Evolutionary conservation across 2,797 vertebrate genomes (phyloP), one percentile per base, ranked within the genome.

Genomic region (Leucoraja ocellata): DNA sequence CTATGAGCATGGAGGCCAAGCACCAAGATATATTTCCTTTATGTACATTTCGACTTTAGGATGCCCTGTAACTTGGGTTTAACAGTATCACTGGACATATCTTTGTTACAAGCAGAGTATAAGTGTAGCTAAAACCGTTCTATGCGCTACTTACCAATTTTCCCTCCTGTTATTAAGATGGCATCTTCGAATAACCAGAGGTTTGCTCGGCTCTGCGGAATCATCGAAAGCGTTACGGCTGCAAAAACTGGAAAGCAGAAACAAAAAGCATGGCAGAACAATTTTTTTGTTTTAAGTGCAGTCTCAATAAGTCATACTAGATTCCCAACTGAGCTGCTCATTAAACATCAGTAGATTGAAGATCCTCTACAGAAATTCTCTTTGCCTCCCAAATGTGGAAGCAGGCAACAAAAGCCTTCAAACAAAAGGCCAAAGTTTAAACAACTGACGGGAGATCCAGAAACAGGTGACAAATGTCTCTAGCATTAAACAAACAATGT

Each of bases 141-240:
- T 39, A 73, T 92, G 76, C 39, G 54, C 18, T 16, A 88, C 96
- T 96, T 96, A 98, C 98, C 98, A 94, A 97, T 97, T 94, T 96
- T 95, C 96, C 97, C 98, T 92, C 96, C 97, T 94, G 97, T 97
- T 95, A 99, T 97, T 94, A 98, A 95, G 94, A 99, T 94, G 4
- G 96, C 97, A 93, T 99, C 98, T 94, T 99, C 97, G 96, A 98
- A 99, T 23, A 98, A 95, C 98, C 98, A 98, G 94, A 98, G 96
- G 96, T 98, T 98, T 93, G 98, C 98, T 96, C 97, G 97, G 94
- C 95, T 98, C 96, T 97, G 96, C 58, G 96, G 96, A 28, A 97
- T 96, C 93, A 99, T 95, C 0, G 97, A 96, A 94, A 98, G 94
- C 0, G 97, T 98, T 94, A 99, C 96, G 0, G 98, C 98, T 0